phyloP scores from a whole-genome alignment of 2,888 invertebrate species.

The Andricus curvator region DNA sequence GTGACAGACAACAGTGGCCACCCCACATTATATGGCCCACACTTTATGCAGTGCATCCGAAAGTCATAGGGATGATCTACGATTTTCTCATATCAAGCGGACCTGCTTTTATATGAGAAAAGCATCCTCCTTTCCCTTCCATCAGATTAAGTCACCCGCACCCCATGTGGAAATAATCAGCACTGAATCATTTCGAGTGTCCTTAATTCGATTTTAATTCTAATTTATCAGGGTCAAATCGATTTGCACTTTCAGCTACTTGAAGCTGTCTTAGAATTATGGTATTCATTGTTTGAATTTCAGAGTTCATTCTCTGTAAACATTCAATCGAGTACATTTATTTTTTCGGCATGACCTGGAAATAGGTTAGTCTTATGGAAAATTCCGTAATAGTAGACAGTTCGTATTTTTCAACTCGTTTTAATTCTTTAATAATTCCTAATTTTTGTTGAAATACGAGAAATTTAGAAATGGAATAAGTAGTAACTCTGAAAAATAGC shows the following conservation, averaged over 20 bases:
- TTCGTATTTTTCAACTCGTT: too few species aligned
- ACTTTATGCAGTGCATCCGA: slow-evolving; percentile 41
- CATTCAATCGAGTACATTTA: neutral
- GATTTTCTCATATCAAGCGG: slow-evolving; percentile 45
- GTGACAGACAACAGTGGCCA: slow-evolving; percentile 51
- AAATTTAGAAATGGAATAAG: too few species aligned
- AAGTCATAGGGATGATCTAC: slow-evolving; percentile 48
- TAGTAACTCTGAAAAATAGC: too few species aligned
- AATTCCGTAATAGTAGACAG: too few species aligned
- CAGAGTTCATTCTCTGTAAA: too few species aligned
- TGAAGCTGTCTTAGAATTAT: neutral
- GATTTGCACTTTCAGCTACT: neutral
- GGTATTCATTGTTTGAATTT: neutral
- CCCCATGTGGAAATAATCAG: slow-evolving; percentile 58
- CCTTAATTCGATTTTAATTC: slow-evolving; percentile 77
- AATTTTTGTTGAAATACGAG: too few species aligned
- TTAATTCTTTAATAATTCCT: too few species aligned
- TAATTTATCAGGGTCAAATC: slow-evolving; percentile 26
- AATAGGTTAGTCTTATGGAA: too few species aligned
- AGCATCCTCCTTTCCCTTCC: slow-evolving; percentile 57
- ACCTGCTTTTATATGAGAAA: slow-evolving; percentile 56
- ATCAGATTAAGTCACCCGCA: slow-evolving; percentile 56
- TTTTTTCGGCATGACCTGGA: neutral
- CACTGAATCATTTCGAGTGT: slow-evolving; percentile 66
- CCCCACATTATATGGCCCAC: slow-evolving; percentile 49